Conservation (phyloP, 2,113 vertebrate species). For the Atractosteus spatula region DNA sequence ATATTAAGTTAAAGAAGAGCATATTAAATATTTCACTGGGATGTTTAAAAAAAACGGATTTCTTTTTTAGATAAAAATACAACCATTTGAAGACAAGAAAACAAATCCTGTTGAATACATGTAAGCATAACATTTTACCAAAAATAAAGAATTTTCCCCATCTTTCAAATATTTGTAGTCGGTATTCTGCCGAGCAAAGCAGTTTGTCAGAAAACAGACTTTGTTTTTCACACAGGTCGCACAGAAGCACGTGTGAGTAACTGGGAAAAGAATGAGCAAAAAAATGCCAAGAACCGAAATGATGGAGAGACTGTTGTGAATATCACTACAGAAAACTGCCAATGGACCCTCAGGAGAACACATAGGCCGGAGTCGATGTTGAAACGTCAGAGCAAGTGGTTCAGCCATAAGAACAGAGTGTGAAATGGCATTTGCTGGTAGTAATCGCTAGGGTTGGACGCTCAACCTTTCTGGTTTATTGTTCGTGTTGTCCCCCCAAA, state of each 20-base stretch:
- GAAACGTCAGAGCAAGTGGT: constrained; percentile 41
- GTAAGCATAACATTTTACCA: constrained; percentile 88
- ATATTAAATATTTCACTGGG: constrained; percentile 66
- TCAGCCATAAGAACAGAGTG: constrained; percentile 67
- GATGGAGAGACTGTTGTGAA: constrained; percentile 59
- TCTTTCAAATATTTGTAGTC: constrained; percentile 68
- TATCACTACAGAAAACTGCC: constrained; percentile 61
- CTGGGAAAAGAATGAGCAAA: constrained; percentile 70
- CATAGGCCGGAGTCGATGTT: constrained; percentile 14
- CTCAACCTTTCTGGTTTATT: constrained; percentile 39
- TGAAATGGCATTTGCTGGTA: constrained; percentile 31
- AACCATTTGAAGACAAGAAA: constrained; percentile 80
- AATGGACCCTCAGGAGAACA: constrained; percentile 32
- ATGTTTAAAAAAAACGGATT: constrained; percentile 72
- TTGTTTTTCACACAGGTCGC: constrained; percentile 55
- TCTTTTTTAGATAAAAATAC: constrained; percentile 80
- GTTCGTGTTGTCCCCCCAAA: constrained; percentile 45
- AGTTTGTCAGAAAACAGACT: constrained; percentile 52
- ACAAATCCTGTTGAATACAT: constrained; percentile 76
- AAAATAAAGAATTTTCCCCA: constrained; percentile 88
- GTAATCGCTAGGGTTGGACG: constrained; percentile 34
- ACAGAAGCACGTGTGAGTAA: constrained; percentile 66
- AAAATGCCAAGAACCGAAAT: constrained; percentile 44
- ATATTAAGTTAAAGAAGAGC: constrained; percentile 59
- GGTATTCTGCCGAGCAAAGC: constrained; percentile 68